phyloP scores from a whole-genome alignment of 1,140 invertebrate genomes.

The Zophobas morio region DNA sequence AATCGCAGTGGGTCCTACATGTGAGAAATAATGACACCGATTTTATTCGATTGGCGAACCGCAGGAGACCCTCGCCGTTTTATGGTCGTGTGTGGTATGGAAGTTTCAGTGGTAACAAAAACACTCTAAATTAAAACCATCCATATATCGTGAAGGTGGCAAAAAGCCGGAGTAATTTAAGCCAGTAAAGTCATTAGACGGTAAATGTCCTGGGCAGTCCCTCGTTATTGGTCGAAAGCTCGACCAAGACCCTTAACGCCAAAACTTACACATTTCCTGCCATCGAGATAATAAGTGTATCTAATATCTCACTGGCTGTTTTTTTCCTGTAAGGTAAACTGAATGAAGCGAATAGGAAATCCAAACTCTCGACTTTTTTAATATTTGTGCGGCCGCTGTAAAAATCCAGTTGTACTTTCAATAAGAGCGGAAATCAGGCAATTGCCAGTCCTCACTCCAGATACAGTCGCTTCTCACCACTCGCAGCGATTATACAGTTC shows the following conservation, averaged over 20 bases:
- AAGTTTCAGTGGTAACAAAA: slow-evolving; percentile 36
- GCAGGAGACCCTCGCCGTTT: background rate
- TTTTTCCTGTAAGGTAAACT: slow-evolving; percentile 42
- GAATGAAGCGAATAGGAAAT: background rate
- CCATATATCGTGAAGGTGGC: slow-evolving; percentile 48
- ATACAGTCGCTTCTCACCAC: slow-evolving; percentile 48
- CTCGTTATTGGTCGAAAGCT: slow-evolving; percentile 52
- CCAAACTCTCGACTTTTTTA: slow-evolving; percentile 48
- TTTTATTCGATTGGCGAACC: slow-evolving; percentile 11
- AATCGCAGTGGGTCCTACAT: background rate
- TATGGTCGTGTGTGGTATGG: slow-evolving; percentile 6
- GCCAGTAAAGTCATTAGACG: slow-evolving; percentile 54
- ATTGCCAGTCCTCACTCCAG: slow-evolving; percentile 60
- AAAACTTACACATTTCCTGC: slow-evolving; percentile 10
- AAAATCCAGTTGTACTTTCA: slow-evolving; percentile 60
- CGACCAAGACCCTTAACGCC: slow-evolving; percentile 21
- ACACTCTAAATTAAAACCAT: slow-evolving; percentile 51
- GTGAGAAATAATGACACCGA: slow-evolving; percentile 3
- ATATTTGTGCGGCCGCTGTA: slow-evolving; percentile 49
- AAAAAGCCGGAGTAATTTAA: slow-evolving; percentile 53
- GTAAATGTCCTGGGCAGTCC: slow-evolving; percentile 50
- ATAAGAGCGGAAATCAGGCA: slow-evolving; percentile 60
- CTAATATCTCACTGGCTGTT: background rate
- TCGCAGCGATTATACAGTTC: slow-evolving; percentile 53
- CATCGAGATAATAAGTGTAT: slow-evolving; percentile 17